Base-by-base conservation (phyloP, 2,113 vertebrate species). In the Elephantulus edwardii region DNA sequence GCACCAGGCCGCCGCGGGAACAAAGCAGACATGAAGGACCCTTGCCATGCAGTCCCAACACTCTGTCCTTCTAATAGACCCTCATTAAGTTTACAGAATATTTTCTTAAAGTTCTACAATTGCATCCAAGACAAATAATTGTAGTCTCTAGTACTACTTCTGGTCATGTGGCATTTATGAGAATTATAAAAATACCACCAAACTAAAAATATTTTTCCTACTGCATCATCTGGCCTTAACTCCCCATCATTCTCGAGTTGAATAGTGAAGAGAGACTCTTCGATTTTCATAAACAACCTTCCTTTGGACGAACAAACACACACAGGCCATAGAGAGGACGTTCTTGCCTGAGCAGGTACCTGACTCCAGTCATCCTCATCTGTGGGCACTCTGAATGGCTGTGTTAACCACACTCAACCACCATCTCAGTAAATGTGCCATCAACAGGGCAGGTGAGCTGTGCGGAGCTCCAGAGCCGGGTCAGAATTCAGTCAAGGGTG, bases 141-240 rank as follows among this genome's bases (percentile, higher is more conserved):
- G 83, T 91, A 54, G 6, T 56, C 52, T 80, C 79, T 42, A 35
- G 76, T 68, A 71, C n/a, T 42, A 56, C 72, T 24, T 86, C 60
- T 83, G 77, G 74, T 75, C 78, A 19, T 48, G 28, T 75, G 77
- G 78, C 16, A 12, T n/a, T 50, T 70, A 24, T 40, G 70, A 85
- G 64, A 74, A 88, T 64, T 26, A 86, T 22, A 9, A 78, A 66
- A 93, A 94, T 22, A 68, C 70, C n/a, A 22, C 26, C 80, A 91
- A 2, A 19, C 88, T 86, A 86, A 90, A 94, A 91, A 76, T 76
- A 88, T 46, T 72, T 48, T 90, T 50, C 87, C 86, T n/a, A 33
- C 80, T 6, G 1, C 79, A 56, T 83, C 76, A 54, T 48, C 70
- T 33, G 90, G 50, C 48, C 33, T 89, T 82, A 35, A 35, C 30